Evolutionary conservation across 2,113 vertebrate species (phyloP), one percentile per base, ranked within the genome.

Genomic region (Terrapene triunguis): DNA sequence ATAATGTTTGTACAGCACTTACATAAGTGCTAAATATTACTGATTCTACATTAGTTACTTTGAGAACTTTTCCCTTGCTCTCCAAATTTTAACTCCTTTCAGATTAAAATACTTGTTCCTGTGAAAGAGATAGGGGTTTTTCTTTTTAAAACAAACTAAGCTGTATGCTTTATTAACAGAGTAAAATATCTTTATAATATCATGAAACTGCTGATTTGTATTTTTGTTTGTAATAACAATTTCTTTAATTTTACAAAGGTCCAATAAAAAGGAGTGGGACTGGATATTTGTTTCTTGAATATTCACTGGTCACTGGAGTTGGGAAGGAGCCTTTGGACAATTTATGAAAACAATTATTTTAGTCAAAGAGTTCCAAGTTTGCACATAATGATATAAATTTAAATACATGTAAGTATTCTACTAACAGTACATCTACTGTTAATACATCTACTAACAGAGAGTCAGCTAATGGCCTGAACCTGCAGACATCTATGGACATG

Each of bases 251-350:
- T 53, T 53, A 82, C 6, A 90, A 19, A 88, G 2, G 48, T 69
- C 54, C 24, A n/a, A 62, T 0, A 59, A 24, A 35, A 53, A 53
- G 8, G 84, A 24, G 9, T 38, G 84, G 48, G 65, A 87, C 35
- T 55, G 11, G 10, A 59, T 32, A 29, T 27, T 57, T 57, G 24
- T 57, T 57, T 57, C 55, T 57, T 57, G 55, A 57, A 57, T 57
- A 57, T 10, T 57, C 55, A 57, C 25, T 57, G 55, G 25, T 10
- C 55, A 57, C 22, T 57, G 55, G 24, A 57, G 25, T 57, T 25
- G 22, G 55, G 24, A 47, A 78, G 25, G 14, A 74, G 12, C 2
- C 22, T 57, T 6, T 0, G 1, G 10, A 13, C 3, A 27, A 65
- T 5, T 76, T 21, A 76, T 81, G 4, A 65, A 57, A 88, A 51